phyloP scores from a whole-genome alignment of 2,888 invertebrate species.

The Brenthis ino region DNA sequence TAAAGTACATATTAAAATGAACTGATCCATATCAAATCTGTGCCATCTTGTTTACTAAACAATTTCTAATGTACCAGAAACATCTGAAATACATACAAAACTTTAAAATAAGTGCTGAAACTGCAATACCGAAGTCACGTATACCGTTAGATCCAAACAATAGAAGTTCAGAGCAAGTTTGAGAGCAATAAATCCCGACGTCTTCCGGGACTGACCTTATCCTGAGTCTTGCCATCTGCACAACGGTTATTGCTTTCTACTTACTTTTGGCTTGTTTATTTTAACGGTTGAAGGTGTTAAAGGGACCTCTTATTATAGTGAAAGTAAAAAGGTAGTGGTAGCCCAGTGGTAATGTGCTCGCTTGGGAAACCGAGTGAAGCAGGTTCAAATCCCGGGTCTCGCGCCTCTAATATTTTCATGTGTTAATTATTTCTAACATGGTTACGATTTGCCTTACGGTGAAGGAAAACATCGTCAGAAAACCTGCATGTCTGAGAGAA shows the following conservation, averaged over 20 bases:
- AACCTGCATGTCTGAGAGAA: too few relatives aligned
- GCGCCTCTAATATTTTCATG: too few relatives aligned
- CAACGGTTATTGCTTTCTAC: conserved; percentile 25
- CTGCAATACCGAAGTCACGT: conserved; percentile 10
- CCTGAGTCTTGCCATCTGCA: conserved; percentile 20
- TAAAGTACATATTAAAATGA: too few relatives aligned
- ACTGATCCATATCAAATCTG: too few relatives aligned
- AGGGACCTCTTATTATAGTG: not conserved
- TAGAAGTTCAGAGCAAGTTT: conserved; percentile 17
- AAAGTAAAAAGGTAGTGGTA: too few relatives aligned
- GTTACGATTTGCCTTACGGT: too few relatives aligned
- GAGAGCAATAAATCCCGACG: conserved; percentile 21
- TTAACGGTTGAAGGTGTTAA: conserved; percentile 5
- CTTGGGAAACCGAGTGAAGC: too few relatives aligned
- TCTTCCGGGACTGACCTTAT: conserved; percentile 26
- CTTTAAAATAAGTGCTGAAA: conserved; percentile 11
- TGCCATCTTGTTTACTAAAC: too few relatives aligned
- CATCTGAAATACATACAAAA: not conserved
- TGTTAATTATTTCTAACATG: too few relatives aligned
- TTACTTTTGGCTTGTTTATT: conserved; percentile 21
- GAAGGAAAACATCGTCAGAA: too few relatives aligned
- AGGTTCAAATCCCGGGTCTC: too few relatives aligned
- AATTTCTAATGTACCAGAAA: not conserved
- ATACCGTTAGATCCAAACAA: conserved; percentile 21
- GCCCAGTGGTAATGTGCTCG: too few relatives aligned